phyloP scores from a whole-genome alignment of 2,888 invertebrate species.

The Lymantria monacha region DNA sequence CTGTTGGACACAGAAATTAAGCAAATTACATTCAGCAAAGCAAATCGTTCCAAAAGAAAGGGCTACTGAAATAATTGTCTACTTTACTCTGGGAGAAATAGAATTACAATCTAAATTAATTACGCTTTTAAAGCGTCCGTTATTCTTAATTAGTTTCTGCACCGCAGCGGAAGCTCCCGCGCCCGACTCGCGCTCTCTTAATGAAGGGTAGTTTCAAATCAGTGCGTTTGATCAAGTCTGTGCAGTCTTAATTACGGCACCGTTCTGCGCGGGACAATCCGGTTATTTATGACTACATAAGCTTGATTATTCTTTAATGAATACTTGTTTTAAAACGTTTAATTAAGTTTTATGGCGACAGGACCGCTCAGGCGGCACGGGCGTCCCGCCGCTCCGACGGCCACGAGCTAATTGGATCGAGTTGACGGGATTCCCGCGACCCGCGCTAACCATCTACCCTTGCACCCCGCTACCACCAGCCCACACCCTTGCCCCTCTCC shows the following conservation, averaged over 20 bases:
- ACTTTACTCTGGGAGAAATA: conserved; percentile 80
- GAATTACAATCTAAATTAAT: conserved; percentile 83
- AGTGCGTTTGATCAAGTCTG: conserved; percentile 83
- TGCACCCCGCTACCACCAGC: conserved; percentile 36
- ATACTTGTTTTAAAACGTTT: conserved; percentile 84
- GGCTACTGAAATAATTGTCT: conserved; percentile 82
- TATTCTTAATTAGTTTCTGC: conserved; percentile 83
- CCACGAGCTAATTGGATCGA: conserved; percentile 82
- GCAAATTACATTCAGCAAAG: conserved; percentile 76
- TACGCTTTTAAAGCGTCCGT: conserved; percentile 83
- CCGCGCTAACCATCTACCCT: conserved; percentile 42
- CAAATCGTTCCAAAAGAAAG: conserved; percentile 79
- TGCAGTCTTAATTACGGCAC: conserved; percentile 82
- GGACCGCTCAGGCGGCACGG: conserved; percentile 67
- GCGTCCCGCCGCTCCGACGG: conserved; percentile 78
- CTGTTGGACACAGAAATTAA: conserved; percentile 75
- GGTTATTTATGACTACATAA: conserved; percentile 83
- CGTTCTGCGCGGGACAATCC: conserved; percentile 81
- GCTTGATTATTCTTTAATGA: conserved; percentile 84
- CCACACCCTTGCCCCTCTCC: conserved; percentile 58
- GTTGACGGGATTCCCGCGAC: conserved; percentile 71
- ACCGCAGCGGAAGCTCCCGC: conserved; percentile 79
- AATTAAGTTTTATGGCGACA: conserved; percentile 84
- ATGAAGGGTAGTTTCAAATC: conserved; percentile 82
- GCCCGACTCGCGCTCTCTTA: conserved; percentile 73